Conservation (phyloP, 1,140 invertebrate genomes). For the Drosophila gunungcola region DNA sequence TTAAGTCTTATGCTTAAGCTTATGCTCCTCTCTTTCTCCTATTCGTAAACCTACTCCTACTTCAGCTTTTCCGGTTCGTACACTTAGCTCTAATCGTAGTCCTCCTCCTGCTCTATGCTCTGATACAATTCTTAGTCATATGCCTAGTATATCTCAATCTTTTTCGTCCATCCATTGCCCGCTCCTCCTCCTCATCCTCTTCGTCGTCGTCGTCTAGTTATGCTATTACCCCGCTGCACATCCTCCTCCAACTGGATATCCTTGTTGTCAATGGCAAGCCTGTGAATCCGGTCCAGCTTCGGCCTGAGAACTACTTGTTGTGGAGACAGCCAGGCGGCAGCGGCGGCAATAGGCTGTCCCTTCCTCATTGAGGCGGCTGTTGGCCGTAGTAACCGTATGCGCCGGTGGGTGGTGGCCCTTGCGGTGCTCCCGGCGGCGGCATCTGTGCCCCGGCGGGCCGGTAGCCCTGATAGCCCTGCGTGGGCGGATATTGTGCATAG, state of each 20-base stretch:
- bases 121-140: slow-evolving; percentile 1
- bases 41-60: slow-evolving; percentile 1
- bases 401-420: slow-evolving; percentile 83
- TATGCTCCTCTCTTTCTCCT: neutral
- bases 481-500: slow-evolving; percentile 81
- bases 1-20: slow-evolving; percentile 3
- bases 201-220: neutral
- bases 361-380: slow-evolving; percentile 76
- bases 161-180: neutral
- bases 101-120: neutral
- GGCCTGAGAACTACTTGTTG: slow-evolving; percentile 21
- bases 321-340: slow-evolving; percentile 25
- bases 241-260: neutral
- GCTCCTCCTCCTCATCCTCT: neutral
- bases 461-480: slow-evolving; percentile 80
- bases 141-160: slow-evolving; percentile 4
- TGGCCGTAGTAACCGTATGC: slow-evolving; percentile 80
- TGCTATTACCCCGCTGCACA: slow-evolving; percentile 3
- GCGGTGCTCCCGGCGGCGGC: slow-evolving; percentile 82
- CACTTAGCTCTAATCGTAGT: slow-evolving; percentile 8
- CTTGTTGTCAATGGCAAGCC: neutral
- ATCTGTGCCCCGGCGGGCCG: slow-evolving; percentile 77
- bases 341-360: slow-evolving; percentile 16
- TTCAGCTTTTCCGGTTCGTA: neutral
- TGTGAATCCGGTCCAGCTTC: slow-evolving; percentile 13